phyloP scores from a whole-genome alignment of 2,113 vertebrate species.

The Oryzias woworae region DNA sequence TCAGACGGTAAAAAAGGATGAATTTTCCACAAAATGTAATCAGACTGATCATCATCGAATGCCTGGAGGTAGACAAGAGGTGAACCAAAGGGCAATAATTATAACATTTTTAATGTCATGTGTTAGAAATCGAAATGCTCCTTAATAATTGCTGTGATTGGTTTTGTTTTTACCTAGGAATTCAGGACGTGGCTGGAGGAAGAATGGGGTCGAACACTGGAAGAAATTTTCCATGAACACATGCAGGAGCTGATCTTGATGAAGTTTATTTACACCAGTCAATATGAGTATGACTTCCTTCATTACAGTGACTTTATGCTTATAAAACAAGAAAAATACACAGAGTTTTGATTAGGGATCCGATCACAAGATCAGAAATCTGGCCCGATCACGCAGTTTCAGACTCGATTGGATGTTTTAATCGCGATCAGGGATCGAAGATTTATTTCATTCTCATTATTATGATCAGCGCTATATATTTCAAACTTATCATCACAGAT shows the following conservation, averaged over 20 bases:
- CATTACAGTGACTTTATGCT: not conserved
- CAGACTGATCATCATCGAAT: conserved; percentile 97
- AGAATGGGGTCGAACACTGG: conserved; percentile 95
- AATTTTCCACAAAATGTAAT: conserved; percentile 98
- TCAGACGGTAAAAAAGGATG: conserved; percentile 93
- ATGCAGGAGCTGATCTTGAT: conserved; percentile 99
- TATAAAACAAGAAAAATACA: no score
- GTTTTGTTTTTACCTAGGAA: conserved; percentile 75
- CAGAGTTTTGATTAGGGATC: no score
- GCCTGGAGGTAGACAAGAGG: conserved; percentile 96
- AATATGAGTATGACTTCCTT: conserved; percentile 89
- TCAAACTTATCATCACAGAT: no score
- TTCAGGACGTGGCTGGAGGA: conserved; percentile 97
- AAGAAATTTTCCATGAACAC: conserved; percentile 98
- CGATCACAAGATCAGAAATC: no score
- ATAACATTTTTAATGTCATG: not conserved
- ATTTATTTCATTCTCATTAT: no score
- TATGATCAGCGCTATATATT: no score
- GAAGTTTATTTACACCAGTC: conserved; percentile 99
- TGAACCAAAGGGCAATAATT: conserved; percentile 44
- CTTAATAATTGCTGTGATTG: no score
- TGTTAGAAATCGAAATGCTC: no score
- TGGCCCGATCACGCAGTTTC: no score
- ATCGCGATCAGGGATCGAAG: no score
- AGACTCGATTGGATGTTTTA: no score